These are phyloP conservation scores for Catharus fuscescens DNA, from an alignment of 2,113 vertebrate species.

Conservation along the genomic window DNA sequence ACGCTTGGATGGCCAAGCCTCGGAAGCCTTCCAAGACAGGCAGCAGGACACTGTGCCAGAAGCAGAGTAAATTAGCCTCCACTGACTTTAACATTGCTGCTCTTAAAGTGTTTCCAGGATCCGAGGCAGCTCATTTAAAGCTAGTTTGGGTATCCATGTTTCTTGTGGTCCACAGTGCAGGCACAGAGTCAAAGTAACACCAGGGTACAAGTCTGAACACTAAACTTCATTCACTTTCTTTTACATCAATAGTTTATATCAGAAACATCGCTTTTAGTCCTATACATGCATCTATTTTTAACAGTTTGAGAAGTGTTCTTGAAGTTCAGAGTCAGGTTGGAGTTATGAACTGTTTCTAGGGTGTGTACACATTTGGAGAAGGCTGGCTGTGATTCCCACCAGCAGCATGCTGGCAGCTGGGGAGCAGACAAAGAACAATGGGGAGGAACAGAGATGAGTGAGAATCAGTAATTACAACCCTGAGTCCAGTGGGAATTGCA, in stretches of 20 bases:
- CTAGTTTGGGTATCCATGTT: not conserved
- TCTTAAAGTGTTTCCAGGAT: conserved; percentile 25
- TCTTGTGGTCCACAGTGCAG: not conserved
- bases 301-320: not conserved
- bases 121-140: conserved; percentile 8
- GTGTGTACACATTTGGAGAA: rapidly evolving
- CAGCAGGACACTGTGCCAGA: conserved; percentile 19
- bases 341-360: not conserved
- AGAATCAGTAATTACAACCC: not conserved
- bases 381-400: not conserved
- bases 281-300: not conserved
- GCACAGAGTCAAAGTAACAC: not conserved
- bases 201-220: not conserved
- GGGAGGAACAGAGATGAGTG: not conserved
- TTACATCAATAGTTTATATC: not conserved
- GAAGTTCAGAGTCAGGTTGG: not conserved
- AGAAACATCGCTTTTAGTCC: not conserved
- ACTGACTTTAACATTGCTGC: not conserved
- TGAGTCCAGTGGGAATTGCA: not conserved
- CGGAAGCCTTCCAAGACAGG: conserved; percentile 3
- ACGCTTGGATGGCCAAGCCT: not conserved
- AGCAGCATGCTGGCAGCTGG: rapidly evolving
- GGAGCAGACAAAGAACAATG: not conserved
- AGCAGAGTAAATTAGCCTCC: conserved; percentile 38
- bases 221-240: not conserved